Evolutionary conservation across 2,113 vertebrate species (phyloP).

Genomic region (Bujurquina vittata): DNA sequence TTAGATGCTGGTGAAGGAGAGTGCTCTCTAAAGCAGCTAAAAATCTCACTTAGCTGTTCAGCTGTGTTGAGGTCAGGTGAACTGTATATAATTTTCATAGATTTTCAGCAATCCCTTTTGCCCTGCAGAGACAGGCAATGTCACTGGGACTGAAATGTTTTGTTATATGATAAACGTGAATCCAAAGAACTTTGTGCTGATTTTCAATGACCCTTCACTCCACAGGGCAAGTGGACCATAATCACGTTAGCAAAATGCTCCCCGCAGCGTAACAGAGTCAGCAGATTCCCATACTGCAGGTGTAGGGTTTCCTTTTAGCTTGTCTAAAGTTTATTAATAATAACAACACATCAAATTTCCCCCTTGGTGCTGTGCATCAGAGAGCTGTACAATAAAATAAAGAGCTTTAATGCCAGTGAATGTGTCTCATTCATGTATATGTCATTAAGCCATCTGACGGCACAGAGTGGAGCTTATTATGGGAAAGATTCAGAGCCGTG

Average conservation of each 20-base stretch:
- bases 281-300: not conserved
- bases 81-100: not conserved
- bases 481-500: not conserved
- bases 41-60: not conserved
- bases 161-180: not conserved
- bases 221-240: not conserved
- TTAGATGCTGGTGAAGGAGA: not conserved
- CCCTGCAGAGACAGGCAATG: not conserved
- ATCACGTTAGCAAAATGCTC: not conserved
- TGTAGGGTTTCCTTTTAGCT: not conserved
- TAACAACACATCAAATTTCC: not conserved
- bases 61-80: not conserved
- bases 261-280: not conserved
- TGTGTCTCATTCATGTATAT: not conserved
- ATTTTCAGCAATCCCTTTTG: not conserved
- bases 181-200: not conserved
- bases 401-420: not conserved
- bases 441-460: not conserved
- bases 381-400: not conserved
- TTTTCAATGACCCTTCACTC: not conserved
- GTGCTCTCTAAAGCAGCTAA: not conserved
- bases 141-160: not conserved
- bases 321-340: not conserved
- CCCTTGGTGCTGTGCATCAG: not conserved
- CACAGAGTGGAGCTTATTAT: not conserved